Conservation (phyloP, 2,113 vertebrate species). For the Rhineura floridana region DNA sequence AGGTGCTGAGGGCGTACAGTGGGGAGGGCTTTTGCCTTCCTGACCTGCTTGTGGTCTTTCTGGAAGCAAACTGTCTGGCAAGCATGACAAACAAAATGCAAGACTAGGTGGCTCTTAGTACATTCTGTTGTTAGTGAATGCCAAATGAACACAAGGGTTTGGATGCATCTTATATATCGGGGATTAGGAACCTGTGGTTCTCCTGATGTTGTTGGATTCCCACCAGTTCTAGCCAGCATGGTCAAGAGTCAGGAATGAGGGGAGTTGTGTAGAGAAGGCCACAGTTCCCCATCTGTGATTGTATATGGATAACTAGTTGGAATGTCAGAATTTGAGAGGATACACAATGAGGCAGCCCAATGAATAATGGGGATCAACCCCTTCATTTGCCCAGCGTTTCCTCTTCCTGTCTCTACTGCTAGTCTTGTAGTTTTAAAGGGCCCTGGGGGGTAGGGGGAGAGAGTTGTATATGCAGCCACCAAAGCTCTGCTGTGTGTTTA, state of each 20-base stretch:
- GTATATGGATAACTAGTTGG: neutral
- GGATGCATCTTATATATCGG: neutral
- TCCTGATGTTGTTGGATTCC: too few species aligned
- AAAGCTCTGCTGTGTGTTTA: neutral
- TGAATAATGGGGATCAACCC: neutral
- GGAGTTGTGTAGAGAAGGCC: neutral
- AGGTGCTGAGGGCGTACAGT: neutral
- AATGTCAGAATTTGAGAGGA: neutral
- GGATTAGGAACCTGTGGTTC: too few species aligned
- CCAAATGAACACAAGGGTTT: too few species aligned
- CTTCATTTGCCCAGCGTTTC: neutral
- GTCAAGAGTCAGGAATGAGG: neutral
- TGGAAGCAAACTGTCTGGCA: neutral
- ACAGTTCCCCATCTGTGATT: neutral
- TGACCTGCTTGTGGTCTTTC: neutral
- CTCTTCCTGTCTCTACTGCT: neutral
- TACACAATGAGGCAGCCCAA: neutral
- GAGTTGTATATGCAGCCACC: neutral
- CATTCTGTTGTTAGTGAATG: neutral
- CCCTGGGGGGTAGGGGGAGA: neutral
- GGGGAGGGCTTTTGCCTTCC: neutral
- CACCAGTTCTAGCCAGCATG: too few species aligned
- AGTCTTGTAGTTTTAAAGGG: neutral
- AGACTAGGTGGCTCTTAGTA: neutral
- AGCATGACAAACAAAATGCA: neutral